Conservation (phyloP, 2,888 invertebrate genomes). For the Parnassius apollo region DNA sequence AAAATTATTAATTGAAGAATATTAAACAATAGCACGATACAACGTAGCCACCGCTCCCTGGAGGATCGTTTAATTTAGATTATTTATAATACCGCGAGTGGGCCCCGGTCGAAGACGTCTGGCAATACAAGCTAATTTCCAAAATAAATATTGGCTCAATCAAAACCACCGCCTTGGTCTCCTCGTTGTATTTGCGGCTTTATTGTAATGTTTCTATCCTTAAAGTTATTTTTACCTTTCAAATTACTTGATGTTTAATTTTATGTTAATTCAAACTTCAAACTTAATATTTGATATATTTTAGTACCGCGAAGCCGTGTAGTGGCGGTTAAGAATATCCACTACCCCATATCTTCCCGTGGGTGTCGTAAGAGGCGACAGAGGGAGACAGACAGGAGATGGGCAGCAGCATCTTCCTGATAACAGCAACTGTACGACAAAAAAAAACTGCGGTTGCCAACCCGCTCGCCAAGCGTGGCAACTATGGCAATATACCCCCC, state of each 20-base stretch:
- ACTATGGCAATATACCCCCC: no score
- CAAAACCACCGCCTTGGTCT: constrained; percentile 42
- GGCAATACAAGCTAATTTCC: constrained; percentile 72
- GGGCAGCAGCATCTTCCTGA: no score
- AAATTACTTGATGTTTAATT: not conserved
- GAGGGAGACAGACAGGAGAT: no score
- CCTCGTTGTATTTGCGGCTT: constrained; percentile 31
- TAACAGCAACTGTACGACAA: no score
- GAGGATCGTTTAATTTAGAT: constrained; percentile 71
- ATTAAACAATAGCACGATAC: constrained; percentile 62
- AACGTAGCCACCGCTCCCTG: constrained; percentile 39
- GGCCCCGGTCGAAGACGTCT: constrained; percentile 51
- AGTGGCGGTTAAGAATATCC: no score
- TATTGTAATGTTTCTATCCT: constrained; percentile 29
- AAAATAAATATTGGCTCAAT: constrained; percentile 79
- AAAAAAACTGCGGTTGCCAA: no score
- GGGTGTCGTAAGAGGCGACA: no score
- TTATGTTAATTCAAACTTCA: not conserved
- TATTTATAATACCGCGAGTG: constrained; percentile 60
- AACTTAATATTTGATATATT: no score
- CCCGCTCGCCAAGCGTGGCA: no score
- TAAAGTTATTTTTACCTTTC: constrained; percentile 1
- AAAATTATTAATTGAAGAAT: constrained; percentile 72
- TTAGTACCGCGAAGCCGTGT: no score
- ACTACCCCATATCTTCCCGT: no score